Base-by-base conservation (phyloP, 2,797 vertebrate species). In the Coregonus suidteri region DNA sequence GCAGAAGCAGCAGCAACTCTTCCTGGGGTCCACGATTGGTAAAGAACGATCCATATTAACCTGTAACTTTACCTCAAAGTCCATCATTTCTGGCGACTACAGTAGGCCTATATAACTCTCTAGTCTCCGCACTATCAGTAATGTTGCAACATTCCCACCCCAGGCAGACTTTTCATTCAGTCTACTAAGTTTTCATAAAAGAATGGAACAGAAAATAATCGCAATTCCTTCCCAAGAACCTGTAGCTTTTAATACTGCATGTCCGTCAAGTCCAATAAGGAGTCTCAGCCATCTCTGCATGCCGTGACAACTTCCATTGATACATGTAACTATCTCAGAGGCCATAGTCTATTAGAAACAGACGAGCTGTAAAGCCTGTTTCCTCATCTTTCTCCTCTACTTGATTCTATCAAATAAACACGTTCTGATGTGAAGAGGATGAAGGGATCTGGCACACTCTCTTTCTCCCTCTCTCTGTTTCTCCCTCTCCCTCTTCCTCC, bases 341-440 rank as follows among this genome's bases (percentile, higher is more conserved):
- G 74, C 85, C 83, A 81, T 90, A 75, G 82, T 86, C 79, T 88
- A 88, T 90, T 89, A 84, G 73, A 90, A 77, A 30, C 85, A 82
- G 71, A 87, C 79, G 69, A 71, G 25, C 51, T 66, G 73, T 84
- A 86, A 89, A 86, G 79, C 83, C 71, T 20, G n/a, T 87, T 86
- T 85, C 87, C 84, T 85, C 84, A 77, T 51, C 2, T 31, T 67
- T 75, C 31, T 85, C 87, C 84, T 85, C 84, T 79, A 84, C 87
- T 81, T 13, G 47, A 85, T 79, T 84, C 79, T 80, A 88, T 91
- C 86, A 91, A 91, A 91, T 91, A 92, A 91, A 91, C 88, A 91
- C 87, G 70, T 80, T 82, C 74, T 90, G 85, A 91, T 86, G 87
- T 79, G 70, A 84, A 82, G 76, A 79, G 83, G 79, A 79, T 74